Evolutionary conservation across 2,113 vertebrate genomes (phyloP), one percentile per base, ranked within the genome.

Genomic region (Hirundichthys speculiger): DNA sequence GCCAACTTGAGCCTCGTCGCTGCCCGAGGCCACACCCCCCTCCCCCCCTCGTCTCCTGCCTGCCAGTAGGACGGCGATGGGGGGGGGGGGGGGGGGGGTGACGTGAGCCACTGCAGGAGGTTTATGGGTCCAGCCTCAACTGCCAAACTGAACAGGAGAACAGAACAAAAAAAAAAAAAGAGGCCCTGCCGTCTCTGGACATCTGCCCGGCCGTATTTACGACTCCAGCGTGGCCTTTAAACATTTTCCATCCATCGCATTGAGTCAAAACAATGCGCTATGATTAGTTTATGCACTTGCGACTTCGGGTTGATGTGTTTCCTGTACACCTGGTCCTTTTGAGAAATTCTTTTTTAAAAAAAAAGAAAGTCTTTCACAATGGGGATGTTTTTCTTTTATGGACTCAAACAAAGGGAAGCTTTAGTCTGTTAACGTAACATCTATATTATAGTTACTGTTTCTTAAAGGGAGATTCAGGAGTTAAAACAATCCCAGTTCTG

Each of bases 1-100:
- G 84, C 84, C 88, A 83, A 62, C 78, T 64, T 38, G 57, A 74
- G 55, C 51, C 43, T 67, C 50, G 53, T 27, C 70, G 45, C 66
- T 13, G 68, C 82, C 76, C 39, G 4, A 38, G 76, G 82, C 75
- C 48, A 20, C 58, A 52, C 19, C 49, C 57, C 42, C 59, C 56
- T 52, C 18, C 61, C 52, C 57, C 46, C 60, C 14, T 70, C 47
- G 49, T 68, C 52, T 60, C 64, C 46, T 52, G 0, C 61, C 45
- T 0, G 13, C 63, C 77, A 64, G 61, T 50, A 57, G 66, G 60
- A 68, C 19, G 55, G 16, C 21, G 64, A 69, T 72, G 1, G n/a
- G 27, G 38, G 46, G 51, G 55, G 16, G 24, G 64, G 66, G 69
- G 1, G n/a, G 27, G 38, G 46, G 51, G 47, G 25, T 50, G 61